Evolutionary conservation across 2,888 invertebrate genomes (phyloP), one percentile per base, ranked within the genome.

Genomic region (Drosophila lacicola): DNA sequence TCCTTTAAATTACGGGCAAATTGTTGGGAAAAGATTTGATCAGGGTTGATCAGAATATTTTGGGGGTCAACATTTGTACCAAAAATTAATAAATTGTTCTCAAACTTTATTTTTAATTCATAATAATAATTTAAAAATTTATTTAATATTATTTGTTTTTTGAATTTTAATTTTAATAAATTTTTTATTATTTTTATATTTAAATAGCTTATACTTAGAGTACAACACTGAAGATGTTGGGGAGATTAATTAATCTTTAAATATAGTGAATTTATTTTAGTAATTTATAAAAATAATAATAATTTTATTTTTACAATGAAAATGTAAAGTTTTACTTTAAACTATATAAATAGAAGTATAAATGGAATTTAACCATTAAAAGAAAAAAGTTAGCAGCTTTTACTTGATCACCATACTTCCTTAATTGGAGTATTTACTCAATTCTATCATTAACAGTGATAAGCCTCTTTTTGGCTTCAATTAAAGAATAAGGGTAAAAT

Each of bases 301-400:
- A 55, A 54, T 73, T 88, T 93, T 94, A 93, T 93, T 93, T 93
- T 94, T 94, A 94, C 93, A 94, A 87, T 94, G 94, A 94, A 95
- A 95, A 94, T 94, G 93, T 94, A 94, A 94, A 89, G 94, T 95
- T 94, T 95, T 94, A 70, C 4, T 37, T 92, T 94, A 94, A 94
- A 94, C 94, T 94, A 94, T 78, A 84, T 82, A 82, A 80, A 81
- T 69, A 80, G 81, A 85, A 84, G 69, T 78, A 81, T 78, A 82
- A 84, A 81, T 84, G 78, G 78, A 84, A 69, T 81, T 84, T 78
- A 82, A 82, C 77, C 78, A 84, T 82, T 82, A 80, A 93, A 92
- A 86, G 91, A 92, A 92, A 93, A 93, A 94, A 95, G 94, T 95
- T 95, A 95, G 94, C 93, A 94, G 94, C 94, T 94, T 94, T 92